Percentiles rank a stretch among this genome's conserved stretches.
Evolutionary conservation across 2,113 vertebrate genomes (phyloP).

Genomic region (Ciconia maguari): DNA sequence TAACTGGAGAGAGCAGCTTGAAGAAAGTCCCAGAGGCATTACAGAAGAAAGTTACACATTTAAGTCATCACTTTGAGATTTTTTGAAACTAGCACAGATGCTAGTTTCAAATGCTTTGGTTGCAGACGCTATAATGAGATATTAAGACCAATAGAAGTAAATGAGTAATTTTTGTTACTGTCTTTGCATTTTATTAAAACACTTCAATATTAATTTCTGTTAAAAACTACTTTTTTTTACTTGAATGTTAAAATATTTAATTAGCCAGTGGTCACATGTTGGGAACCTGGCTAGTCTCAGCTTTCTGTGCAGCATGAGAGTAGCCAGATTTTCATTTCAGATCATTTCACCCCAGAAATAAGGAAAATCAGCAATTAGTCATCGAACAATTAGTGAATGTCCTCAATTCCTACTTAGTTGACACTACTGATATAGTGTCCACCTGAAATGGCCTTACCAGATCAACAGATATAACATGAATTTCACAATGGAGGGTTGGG

Average conservation of each 20-base stretch:
- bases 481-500: background rate
- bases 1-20: background rate
- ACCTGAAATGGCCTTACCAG: background rate
- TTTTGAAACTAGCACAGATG: background rate
- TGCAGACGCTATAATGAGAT: background rate
- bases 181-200: conserved; percentile 38
- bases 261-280: background rate
- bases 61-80: background rate
- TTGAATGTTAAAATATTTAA: background rate
- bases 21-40: background rate
- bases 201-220: conserved; percentile 20
- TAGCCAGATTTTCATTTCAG: background rate
- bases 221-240: conserved; percentile 3
- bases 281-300: background rate
- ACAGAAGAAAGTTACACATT: background rate
- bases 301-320: background rate
- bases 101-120: background rate
- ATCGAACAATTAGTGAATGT: background rate
- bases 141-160: background rate
- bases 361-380: background rate
- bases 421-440: background rate
- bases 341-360: background rate
- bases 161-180: conserved; percentile 4
- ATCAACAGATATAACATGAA: background rate
- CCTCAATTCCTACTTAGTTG: background rate